Conservation (phyloP, 2,797 vertebrate species). For the Sorex maritimensis region DNA sequence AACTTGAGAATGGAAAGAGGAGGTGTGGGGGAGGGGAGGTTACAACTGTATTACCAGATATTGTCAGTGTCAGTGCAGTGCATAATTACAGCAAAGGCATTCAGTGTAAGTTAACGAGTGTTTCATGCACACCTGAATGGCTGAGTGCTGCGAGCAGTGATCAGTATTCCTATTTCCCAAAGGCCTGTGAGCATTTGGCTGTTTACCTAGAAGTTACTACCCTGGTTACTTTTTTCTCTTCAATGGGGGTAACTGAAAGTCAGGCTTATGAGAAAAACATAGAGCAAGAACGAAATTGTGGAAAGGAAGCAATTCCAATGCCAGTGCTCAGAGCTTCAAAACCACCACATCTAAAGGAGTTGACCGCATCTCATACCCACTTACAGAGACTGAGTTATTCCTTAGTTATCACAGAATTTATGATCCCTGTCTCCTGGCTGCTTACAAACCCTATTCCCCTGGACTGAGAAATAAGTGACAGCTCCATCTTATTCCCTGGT, state of each 20-base stretch:
- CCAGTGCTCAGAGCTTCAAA: background rate
- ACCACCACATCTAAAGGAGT: background rate
- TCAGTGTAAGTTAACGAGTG: background rate
- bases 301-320: background rate
- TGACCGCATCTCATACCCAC: background rate
- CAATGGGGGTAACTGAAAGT: constrained; percentile 37
- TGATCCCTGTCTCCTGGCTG: background rate
- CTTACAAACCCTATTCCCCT: background rate
- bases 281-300: background rate
- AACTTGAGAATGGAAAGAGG: background rate
- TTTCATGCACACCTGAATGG: background rate
- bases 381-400: background rate
- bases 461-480: background rate
- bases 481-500: background rate
- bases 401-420: background rate
- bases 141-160: background rate
- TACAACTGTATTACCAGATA: rapidly evolving
- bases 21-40: background rate
- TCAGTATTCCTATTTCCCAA: background rate
- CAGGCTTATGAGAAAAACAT: constrained; percentile 9
- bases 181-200: background rate
- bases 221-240: background rate
- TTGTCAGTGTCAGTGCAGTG: background rate
- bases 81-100: background rate
- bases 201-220: background rate